Conservation (phyloP, 1,140 invertebrate species). For the Rhagoletis zephyria region DNA sequence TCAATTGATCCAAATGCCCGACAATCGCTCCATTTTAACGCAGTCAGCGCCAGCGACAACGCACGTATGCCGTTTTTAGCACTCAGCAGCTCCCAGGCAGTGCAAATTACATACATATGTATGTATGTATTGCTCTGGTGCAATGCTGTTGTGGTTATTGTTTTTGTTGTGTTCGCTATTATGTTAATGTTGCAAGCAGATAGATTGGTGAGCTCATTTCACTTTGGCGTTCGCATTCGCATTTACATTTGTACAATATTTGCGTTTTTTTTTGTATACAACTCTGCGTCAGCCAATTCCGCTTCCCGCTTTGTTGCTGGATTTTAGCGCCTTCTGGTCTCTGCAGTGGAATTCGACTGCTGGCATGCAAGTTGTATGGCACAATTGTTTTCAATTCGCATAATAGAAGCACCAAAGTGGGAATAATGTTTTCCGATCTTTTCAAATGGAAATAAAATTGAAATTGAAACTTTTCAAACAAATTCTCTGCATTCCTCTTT, state of each 20-base stretch:
- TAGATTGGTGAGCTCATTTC: slow-evolving; percentile 19
- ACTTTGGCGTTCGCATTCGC: background rate
- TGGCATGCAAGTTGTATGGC: background rate
- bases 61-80: background rate
- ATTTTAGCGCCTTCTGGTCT: slow-evolving; percentile 33
- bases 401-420: background rate
- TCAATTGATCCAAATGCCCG: background rate
- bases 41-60: background rate
- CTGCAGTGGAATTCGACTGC: background rate
- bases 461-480: slow-evolving; percentile 14
- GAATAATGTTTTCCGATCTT: slow-evolving; percentile 1
- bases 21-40: background rate
- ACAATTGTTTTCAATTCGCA: slow-evolving; percentile 18
- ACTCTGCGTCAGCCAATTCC: slow-evolving; percentile 14
- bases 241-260: background rate
- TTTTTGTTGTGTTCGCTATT: background rate
- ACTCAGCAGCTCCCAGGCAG: slow-evolving; percentile 2
- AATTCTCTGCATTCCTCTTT: background rate
- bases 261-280: background rate
- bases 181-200: slow-evolving; percentile 13
- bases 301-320: background rate
- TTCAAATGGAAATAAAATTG: slow-evolving; percentile 9
- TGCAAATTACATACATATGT: background rate
- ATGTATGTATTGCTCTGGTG: background rate
- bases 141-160: background rate